Base-by-base conservation (phyloP, 2,888 invertebrate species). In the Drosophila prostipennis region DNA sequence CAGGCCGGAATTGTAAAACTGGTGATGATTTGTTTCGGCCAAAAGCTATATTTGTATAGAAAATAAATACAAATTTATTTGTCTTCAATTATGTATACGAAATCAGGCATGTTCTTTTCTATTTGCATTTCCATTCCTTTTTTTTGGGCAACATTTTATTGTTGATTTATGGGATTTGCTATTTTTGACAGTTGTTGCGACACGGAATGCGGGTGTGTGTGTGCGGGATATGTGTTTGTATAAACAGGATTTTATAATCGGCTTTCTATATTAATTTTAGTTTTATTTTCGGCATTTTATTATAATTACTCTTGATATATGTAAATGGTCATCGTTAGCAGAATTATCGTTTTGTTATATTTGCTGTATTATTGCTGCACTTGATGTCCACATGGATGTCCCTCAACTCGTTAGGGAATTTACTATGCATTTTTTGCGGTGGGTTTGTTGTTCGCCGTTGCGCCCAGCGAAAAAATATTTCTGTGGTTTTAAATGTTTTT, bases 131-230 rank as follows among this genome's bases (percentile, higher is more conserved):
- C 60, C 23, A 40, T 60, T 43, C 46, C 49, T 46, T 58, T 58
- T 64, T 49, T 65, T 37, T 55, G 26, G 39, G 58, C 74, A 72
- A 71, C 74, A 80, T 78, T 77, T 56, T 77, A 77, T 78, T 81
- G 87, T 83, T 89, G 89, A 89, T 89, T 89, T 89, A 89, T 89
- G 81, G 84, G 89, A 89, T 89, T 89, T 86, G 83, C 81, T 78
- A 81, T 78, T 77, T 85, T 88, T 87, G 88, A 87, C 88, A 85
- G 79, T 55, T 72, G 71, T 60, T 72, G 61, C 58, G 39, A 59
- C 54, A 54, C 26, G 40, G 52, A 63, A 45, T 45, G 49, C 49
- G 48, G 58, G 42, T 37, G 63, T 26, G 42, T 32, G 19, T 19
- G 61, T 19, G 8, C 10, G 51, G n/a, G 26, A 13, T 49, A 19